Conservation (phyloP, 2,888 invertebrate genomes). For the Zhuqinia jingwanae region DNA sequence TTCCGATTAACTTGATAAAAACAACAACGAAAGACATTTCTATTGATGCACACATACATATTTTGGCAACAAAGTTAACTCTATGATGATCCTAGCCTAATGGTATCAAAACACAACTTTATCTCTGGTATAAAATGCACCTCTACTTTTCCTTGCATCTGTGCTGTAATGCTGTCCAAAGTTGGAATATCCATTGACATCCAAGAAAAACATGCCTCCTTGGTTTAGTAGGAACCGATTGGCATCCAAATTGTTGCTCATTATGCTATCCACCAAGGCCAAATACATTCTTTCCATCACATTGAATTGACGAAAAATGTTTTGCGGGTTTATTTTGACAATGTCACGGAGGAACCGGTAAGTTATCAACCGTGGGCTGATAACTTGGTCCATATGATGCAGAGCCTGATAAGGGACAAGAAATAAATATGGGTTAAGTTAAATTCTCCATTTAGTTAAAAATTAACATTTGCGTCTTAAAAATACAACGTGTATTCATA, state of each 20-base stretch:
- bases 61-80: slow-evolving; percentile 9
- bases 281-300: slow-evolving; percentile 57
- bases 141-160: slow-evolving; percentile 49
- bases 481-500: not conserved
- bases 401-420: slow-evolving; percentile 41
- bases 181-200: slow-evolving; percentile 52
- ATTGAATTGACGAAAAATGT: slow-evolving; percentile 41
- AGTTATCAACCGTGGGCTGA: slow-evolving; percentile 50
- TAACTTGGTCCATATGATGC: slow-evolving; percentile 63
- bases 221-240: slow-evolving; percentile 55
- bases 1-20: no score
- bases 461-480: no score
- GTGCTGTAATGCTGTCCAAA: slow-evolving; percentile 54
- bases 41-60: no score
- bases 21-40: not conserved
- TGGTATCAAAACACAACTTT: slow-evolving; percentile 12
- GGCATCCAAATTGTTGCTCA: slow-evolving; percentile 64
- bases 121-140: slow-evolving; percentile 59
- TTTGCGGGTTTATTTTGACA: slow-evolving; percentile 48
- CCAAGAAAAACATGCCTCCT: slow-evolving; percentile 60
- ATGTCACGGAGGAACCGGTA: slow-evolving; percentile 61
- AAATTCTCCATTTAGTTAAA: no score
- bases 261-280: slow-evolving; percentile 53
- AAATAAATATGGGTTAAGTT: no score
- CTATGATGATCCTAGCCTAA: no score